Evolutionary conservation across 1,140 invertebrate genomes (phyloP).

Genomic region (Dreissena rostriformis): DNA sequence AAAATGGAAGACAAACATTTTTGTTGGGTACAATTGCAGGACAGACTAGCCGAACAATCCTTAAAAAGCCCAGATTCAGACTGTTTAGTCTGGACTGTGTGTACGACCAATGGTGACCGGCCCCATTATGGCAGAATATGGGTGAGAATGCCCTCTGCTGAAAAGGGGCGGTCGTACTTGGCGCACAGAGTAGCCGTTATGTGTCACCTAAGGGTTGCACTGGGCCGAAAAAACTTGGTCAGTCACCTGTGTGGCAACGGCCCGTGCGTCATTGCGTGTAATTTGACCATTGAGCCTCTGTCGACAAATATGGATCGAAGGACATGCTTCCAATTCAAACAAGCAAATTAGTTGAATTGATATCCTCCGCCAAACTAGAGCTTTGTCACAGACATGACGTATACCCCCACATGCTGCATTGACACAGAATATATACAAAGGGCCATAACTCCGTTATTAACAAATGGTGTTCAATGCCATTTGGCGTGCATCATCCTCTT

Average conservation of each 20-base stretch:
- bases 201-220: not conserved
- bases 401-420: not conserved
- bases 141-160: not conserved
- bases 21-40: too few relatives aligned
- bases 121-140: not conserved
- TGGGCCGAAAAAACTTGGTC: not conserved
- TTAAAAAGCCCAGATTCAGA: too few relatives aligned
- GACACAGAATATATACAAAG: too few relatives aligned
- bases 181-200: not conserved
- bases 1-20: too few relatives aligned
- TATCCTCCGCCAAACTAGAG: too few relatives aligned
- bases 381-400: not conserved
- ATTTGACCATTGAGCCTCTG: not conserved
- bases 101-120: too few relatives aligned
- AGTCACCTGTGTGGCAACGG: not conserved
- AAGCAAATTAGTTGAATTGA: too few relatives aligned
- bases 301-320: not conserved
- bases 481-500: too few relatives aligned
- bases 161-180: not conserved
- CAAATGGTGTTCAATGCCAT: too few relatives aligned
- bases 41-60: too few relatives aligned
- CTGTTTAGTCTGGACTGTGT: too few relatives aligned
- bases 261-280: not conserved
- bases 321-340: not conserved
- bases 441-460: too few relatives aligned